A percentile compares a stretch with the other conserved stretches of the same genome.
Evolutionary conservation across 1,140 invertebrate species (phyloP).

Genomic region (Drosophila watanabei): DNA sequence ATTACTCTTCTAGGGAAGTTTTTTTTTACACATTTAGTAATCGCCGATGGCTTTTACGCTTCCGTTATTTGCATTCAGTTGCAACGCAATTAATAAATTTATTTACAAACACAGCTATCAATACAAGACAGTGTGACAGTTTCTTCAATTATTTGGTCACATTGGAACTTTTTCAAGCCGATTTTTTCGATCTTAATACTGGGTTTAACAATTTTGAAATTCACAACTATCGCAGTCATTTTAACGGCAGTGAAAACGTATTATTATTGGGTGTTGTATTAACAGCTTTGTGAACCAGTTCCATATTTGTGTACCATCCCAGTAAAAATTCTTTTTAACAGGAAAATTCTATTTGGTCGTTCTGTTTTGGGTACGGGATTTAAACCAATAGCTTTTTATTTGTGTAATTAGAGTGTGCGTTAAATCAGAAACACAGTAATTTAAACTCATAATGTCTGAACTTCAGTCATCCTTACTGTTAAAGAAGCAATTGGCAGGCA

Average conservation of each 20-base stretch:
- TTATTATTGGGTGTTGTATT: background rate
- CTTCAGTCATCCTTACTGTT: constrained; percentile 97
- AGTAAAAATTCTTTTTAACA: constrained; percentile 27
- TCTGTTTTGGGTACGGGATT: constrained; percentile 16
- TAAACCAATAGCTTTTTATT: constrained; percentile 42
- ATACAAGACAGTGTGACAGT: too few relatives aligned
- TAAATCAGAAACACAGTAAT: constrained; percentile 27
- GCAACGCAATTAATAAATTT: too few relatives aligned
- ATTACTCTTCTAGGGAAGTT: too few relatives aligned
- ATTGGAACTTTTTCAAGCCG: too few relatives aligned
- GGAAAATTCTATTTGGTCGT: constrained; percentile 55
- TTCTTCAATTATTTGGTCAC: too few relatives aligned
- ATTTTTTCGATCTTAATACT: too few relatives aligned
- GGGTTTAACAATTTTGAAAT: too few relatives aligned
- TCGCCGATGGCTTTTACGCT: too few relatives aligned
- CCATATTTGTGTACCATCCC: background rate
- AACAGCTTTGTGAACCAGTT: constrained; percentile 6
- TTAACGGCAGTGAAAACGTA: background rate
- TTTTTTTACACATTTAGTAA: too few relatives aligned
- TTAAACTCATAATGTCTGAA: constrained; percentile 91
- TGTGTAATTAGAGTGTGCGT: constrained; percentile 44
- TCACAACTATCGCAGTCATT: background rate
- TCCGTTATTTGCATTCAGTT: too few relatives aligned
- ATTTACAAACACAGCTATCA: too few relatives aligned
- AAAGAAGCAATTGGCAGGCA: constrained; percentile 98